These are phyloP conservation scores for Hecatera dysodea DNA, from an alignment of 2,888 invertebrate species.

Conservation along the genomic window DNA sequence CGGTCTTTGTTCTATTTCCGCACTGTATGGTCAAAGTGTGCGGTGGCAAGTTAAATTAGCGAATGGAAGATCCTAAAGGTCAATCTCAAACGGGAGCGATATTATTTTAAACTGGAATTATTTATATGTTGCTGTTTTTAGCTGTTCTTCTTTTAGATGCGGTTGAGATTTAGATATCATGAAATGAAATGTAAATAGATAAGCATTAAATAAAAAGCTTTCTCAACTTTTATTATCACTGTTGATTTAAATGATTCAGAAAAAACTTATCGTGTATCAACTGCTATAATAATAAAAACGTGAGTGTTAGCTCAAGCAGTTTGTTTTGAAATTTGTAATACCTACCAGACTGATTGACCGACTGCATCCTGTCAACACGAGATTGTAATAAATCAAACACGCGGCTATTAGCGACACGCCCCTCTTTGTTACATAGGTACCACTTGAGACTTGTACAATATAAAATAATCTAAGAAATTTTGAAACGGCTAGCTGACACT, in stretches of 20 bases:
- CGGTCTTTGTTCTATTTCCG: conserved; percentile 14
- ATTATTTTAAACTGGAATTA: conserved; percentile 24
- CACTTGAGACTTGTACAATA: background rate
- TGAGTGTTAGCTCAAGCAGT: conserved; percentile 23
- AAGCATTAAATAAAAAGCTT: background rate
- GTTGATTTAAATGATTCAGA: background rate
- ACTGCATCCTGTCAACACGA: conserved; percentile 34
- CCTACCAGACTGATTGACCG: conserved; percentile 24
- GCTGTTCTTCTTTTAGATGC: background rate
- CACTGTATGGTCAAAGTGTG: conserved; percentile 6
- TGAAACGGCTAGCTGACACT: no score
- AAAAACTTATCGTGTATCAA: conserved; percentile 16
- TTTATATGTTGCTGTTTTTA: conserved; percentile 5
- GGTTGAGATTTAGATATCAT: background rate
- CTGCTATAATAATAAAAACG: conserved; percentile 18
- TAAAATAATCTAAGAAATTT: conserved; percentile 22
- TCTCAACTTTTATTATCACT: background rate
- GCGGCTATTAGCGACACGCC: conserved; percentile 16
- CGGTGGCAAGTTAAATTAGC: conserved; percentile 38
- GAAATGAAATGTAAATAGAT: background rate
- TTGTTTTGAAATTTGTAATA: conserved; percentile 33
- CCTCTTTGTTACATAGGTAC: conserved; percentile 5
- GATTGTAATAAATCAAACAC: conserved; percentile 34
- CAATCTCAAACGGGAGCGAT: conserved; percentile 21
- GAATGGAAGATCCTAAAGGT: conserved; percentile 45